Conservation (phyloP, 2,113 vertebrate genomes). For the Porphyrio hochstetteri region DNA sequence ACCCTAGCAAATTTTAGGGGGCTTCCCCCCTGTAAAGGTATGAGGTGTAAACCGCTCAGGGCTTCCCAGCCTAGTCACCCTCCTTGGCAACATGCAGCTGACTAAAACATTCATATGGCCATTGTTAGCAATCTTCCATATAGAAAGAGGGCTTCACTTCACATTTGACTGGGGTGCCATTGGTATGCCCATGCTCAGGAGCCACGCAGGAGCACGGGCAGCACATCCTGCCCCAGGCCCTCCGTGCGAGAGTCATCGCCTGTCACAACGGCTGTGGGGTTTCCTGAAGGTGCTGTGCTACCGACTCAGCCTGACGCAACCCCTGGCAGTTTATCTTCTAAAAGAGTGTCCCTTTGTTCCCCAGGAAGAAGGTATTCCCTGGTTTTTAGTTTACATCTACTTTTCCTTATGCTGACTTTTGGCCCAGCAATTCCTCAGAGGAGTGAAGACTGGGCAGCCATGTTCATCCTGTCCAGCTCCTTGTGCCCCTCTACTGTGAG, state of each 20-base stretch:
- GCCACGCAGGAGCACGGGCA: rapidly evolving
- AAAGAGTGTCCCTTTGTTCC: neutral
- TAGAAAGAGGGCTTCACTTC: neutral
- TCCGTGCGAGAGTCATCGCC: rapidly evolving
- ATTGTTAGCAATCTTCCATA: neutral
- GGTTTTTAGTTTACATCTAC: neutral
- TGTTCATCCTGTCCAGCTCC: neutral
- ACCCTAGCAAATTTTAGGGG: neutral
- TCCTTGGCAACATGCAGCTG: neutral
- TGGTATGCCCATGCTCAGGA: neutral
- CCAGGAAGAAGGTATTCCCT: neutral
- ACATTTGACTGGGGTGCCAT: no score
- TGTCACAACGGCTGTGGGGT: neutral
- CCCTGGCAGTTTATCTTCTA: neutral
- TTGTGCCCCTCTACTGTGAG: neutral
- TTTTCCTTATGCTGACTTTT: neutral
- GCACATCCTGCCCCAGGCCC: neutral
- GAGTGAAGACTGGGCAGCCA: neutral
- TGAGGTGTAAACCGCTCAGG: neutral
- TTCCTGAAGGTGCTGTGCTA: neutral
- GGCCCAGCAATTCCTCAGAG: neutral
- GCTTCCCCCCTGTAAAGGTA: neutral
- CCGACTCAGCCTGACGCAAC: neutral
- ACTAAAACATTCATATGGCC: neutral
- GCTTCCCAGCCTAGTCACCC: neutral